phyloP scores from a whole-genome alignment of 1,140 invertebrate genomes.

The Pinna nobilis region DNA sequence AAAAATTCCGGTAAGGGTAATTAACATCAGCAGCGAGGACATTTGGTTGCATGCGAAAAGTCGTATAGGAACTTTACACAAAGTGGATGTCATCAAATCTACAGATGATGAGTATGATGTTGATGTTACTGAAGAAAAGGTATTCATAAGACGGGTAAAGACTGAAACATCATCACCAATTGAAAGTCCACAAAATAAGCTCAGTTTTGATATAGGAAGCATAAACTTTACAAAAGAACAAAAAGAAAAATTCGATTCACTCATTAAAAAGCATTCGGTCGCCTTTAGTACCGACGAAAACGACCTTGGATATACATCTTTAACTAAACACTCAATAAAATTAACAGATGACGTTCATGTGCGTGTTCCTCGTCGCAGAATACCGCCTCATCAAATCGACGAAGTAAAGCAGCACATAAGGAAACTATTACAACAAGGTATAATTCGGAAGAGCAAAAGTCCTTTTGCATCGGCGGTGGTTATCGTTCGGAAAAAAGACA shows the following conservation, averaged over 20 bases:
- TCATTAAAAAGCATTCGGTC: conserved; percentile 19
- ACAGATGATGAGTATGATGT: not conserved
- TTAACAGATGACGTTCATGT: conserved; percentile 31
- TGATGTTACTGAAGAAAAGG: not conserved
- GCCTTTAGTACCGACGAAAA: conserved; percentile 18
- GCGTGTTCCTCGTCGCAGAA: conserved; percentile 20
- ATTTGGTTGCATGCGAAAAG: too few relatives aligned
- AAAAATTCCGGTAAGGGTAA: conserved; percentile 16
- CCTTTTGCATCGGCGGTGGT: conserved; percentile 40
- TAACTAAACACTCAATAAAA: conserved; percentile 29
- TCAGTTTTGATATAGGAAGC: too few relatives aligned
- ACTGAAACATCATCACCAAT: too few relatives aligned
- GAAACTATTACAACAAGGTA: conserved; percentile 28
- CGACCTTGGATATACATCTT: conserved; percentile 32
- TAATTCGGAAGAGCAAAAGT: conserved; percentile 30
- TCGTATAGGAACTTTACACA: conserved; percentile 21
- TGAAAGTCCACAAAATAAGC: too few relatives aligned
- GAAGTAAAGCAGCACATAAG: conserved; percentile 32
- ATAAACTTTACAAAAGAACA: conserved; percentile 18
- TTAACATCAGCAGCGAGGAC: conserved; percentile 27
- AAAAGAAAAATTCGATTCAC: not conserved
- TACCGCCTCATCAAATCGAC: conserved; percentile 41
- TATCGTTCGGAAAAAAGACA: conserved; percentile 49
- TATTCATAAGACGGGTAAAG: not conserved
- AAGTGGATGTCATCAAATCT: conserved; percentile 1